phyloP scores from a whole-genome alignment of 1,140 invertebrate species.

The Eumaeus atala region DNA sequence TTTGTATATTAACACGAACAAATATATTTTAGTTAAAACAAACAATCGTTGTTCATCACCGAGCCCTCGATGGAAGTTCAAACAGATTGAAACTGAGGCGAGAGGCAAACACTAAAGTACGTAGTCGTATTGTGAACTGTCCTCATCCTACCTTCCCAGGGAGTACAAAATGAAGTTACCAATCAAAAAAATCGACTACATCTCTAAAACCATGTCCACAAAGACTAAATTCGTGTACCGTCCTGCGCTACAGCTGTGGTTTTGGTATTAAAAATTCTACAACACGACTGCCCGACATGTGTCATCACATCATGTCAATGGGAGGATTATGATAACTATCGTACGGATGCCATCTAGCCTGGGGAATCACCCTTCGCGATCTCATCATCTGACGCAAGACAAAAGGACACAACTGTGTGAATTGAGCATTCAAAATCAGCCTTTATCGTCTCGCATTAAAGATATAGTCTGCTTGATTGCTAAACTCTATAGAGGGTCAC shows the following conservation, averaged over 20 bases:
- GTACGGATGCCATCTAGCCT: constrained; percentile 65
- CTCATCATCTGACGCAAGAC: constrained; percentile 42
- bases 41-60: constrained; percentile 21
- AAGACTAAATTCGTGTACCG: constrained; percentile 23
- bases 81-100: constrained; percentile 43
- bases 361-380: constrained; percentile 70
- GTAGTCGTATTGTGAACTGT: constrained; percentile 57
- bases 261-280: constrained; percentile 60
- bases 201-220: constrained; percentile 33
- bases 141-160: constrained; percentile 55
- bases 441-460: constrained; percentile 21
- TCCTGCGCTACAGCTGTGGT: constrained; percentile 26
- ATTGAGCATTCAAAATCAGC: constrained; percentile 21
- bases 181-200: constrained; percentile 23
- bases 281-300: constrained; percentile 69
- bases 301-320: constrained; percentile 74
- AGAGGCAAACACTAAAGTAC: constrained; percentile 43
- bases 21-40: constrained; percentile 2
- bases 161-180: constrained; percentile 28
- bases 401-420: constrained; percentile 36
- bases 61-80: constrained; percentile 40
- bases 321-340: constrained; percentile 74
- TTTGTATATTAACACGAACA: background rate
- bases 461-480: constrained; percentile 19
- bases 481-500: constrained; percentile 39